Evolutionary conservation across 2,113 vertebrate genomes (phyloP), one percentile per base, ranked within the genome.

Genomic region (Alethe diademata): DNA sequence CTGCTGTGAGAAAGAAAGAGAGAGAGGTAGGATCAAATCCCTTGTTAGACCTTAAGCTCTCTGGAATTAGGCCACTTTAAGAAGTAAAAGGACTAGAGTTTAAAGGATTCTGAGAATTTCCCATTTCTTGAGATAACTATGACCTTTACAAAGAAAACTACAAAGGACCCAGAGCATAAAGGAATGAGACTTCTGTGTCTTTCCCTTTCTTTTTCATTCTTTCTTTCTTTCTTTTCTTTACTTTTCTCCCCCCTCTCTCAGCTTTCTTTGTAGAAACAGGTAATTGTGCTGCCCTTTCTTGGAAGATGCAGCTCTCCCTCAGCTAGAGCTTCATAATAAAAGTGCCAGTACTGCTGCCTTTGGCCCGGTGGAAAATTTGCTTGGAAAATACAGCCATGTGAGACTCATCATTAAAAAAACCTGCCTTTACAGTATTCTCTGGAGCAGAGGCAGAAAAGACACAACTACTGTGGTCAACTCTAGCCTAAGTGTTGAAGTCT

Each of bases 51-150:
- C 73, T 86, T 93, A 92, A 94, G 48, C 92, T 95, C 86, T 65
- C 72, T 83, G 69, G 75, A 96, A 97, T 96, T 95, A 93, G 93
- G 86, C 51, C 75, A 75, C 82, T 90, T 96, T 88, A 95, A 92
- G 70, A 94, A 94, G 85, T 74, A 92, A 96, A 92, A 71, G 75
- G 56, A 64, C 82, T 74, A 25, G 75, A 94, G 79, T 86, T 95
- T 95, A 95, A 96, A 96, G 79, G 90, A 95, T 96, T 96, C 92
- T 15, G 79, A 88, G 64, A 96, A 86, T 93, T 96, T 95, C 88
- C 61, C 69, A 54, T 94, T 96, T 92, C 92, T 96, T 95, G 75
- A 94, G 61, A 88, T 61, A 96, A 92, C 86, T 93, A 72, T 93
- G 92, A 96, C 95, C 94, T 96, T 94, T 81, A 61, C 56, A 92